These are phyloP conservation scores for Cossypha niveicapilla DNA, from an alignment of 2,797 vertebrate species.

Conservation along the genomic window DNA sequence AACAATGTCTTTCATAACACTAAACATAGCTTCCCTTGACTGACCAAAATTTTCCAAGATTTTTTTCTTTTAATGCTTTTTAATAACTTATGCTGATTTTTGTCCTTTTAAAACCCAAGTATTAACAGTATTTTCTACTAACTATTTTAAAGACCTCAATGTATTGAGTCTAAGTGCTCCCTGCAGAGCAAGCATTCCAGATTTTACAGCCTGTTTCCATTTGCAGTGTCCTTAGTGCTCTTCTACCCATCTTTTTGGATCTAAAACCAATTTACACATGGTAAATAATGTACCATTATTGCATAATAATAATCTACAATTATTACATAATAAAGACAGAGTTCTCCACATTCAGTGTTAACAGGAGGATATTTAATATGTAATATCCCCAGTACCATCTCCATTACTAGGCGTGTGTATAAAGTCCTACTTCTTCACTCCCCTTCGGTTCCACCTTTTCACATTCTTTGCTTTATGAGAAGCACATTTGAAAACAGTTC, in stretches of 20 bases:
- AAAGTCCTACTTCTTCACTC: background rate
- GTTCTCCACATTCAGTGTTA: background rate
- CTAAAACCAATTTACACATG: background rate
- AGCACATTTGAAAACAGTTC: background rate
- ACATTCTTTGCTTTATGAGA: background rate
- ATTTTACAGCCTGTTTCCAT: background rate
- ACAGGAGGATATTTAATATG: background rate
- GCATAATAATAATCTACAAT: background rate
- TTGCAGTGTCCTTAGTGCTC: background rate
- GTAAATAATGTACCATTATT: background rate
- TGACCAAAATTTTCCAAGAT: background rate
- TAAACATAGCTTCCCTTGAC: background rate
- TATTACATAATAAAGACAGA: background rate
- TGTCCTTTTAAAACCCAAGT: background rate
- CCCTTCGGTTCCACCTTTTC: background rate
- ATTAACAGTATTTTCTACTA: background rate
- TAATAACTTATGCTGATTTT: background rate
- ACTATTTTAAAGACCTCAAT: background rate
- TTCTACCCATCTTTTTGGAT: background rate
- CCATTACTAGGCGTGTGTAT: fast-evolving
- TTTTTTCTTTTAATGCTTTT: background rate
- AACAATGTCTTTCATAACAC: background rate
- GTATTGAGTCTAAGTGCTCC: background rate
- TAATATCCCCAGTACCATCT: background rate
- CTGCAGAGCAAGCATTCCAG: background rate